Evolutionary conservation across 2,888 invertebrate species (phyloP).

Genomic region (Furcula furcula): DNA sequence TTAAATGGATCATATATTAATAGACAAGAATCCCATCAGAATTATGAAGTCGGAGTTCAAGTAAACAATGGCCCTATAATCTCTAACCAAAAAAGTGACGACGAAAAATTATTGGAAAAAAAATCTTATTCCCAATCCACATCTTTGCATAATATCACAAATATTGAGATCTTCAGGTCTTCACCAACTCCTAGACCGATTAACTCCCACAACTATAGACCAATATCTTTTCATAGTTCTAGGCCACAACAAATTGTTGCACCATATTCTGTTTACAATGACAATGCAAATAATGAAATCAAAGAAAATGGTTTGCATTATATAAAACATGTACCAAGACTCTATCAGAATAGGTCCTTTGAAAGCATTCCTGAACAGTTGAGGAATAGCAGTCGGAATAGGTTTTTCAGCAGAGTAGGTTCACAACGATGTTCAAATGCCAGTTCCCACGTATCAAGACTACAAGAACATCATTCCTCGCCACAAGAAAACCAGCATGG

Average conservation of each 20-base stretch:
- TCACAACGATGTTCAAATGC: conserved; percentile 67
- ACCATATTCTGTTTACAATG: conserved; percentile 49
- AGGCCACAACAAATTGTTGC: conserved; percentile 49
- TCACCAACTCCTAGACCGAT: conserved; percentile 52
- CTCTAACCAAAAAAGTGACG: conserved; percentile 75
- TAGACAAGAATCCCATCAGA: conserved; percentile 45
- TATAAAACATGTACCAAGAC: conserved; percentile 66
- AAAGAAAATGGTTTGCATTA: conserved; percentile 72
- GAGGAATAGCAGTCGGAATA: conserved; percentile 62
- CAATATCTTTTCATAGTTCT: conserved; percentile 69
- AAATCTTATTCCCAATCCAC: conserved; percentile 60
- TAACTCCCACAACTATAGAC: conserved; percentile 63
- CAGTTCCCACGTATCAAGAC: conserved; percentile 52
- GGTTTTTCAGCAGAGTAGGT: conserved; percentile 72
- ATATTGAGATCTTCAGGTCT: conserved; percentile 72
- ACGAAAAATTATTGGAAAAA: conserved; percentile 74
- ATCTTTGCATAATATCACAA: conserved; percentile 74
- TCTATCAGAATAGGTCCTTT: conserved; percentile 74
- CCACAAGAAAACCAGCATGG: conserved; percentile 52
- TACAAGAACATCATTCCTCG: conserved; percentile 52
- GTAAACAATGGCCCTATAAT: conserved; percentile 49
- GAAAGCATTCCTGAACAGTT: conserved; percentile 76
- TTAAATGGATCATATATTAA: conserved; percentile 32
- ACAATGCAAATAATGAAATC: conserved; percentile 62
- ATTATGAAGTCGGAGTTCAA: conserved; percentile 60